Conservation (phyloP, 2,888 invertebrate genomes). For the Entomobrya multifasciata region DNA sequence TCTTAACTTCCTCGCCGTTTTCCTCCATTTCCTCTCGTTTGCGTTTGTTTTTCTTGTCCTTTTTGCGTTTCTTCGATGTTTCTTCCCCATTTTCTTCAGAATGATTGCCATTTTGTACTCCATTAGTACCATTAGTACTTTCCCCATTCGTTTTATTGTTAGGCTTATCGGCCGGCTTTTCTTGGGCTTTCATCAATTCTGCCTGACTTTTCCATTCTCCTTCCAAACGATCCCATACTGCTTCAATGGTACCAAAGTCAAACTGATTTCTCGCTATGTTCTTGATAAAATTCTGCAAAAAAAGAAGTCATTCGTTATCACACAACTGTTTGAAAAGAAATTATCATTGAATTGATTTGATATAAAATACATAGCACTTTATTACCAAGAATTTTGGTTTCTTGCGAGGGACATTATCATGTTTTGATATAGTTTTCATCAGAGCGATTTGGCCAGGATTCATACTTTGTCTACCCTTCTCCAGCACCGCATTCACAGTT, state of each 20-base stretch:
- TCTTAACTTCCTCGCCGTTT: slow-evolving; percentile 55
- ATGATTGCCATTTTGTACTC: slow-evolving; percentile 51
- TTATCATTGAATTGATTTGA: not conserved
- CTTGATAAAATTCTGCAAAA: slow-evolving; percentile 81
- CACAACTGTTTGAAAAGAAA: not conserved
- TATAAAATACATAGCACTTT: not conserved
- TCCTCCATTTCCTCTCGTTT: slow-evolving; percentile 64
- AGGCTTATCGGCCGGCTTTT: not conserved
- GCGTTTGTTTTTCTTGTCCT: slow-evolving; percentile 80
- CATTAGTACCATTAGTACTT: slow-evolving; percentile 55
- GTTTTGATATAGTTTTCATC: slow-evolving; percentile 86
- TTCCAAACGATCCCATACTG: slow-evolving; percentile 86
- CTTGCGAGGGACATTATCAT: slow-evolving; percentile 92
- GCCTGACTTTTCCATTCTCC: slow-evolving; percentile 71
- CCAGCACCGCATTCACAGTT: slow-evolving; percentile 86
- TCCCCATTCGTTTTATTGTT: slow-evolving; percentile 51
- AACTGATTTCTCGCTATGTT: slow-evolving; percentile 84
- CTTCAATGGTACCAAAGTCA: slow-evolving; percentile 84
- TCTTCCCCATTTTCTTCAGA: slow-evolving; percentile 76
- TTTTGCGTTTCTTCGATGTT: slow-evolving; percentile 80
- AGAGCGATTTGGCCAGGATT: slow-evolving; percentile 84
- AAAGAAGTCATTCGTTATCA: not conserved
- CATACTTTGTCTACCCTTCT: slow-evolving; percentile 82
- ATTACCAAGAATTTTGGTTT: slow-evolving; percentile 87
- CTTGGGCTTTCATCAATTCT: slow-evolving; percentile 65